phyloP scores from a whole-genome alignment of 2,888 invertebrate species.

The Leucophenga maculata region DNA sequence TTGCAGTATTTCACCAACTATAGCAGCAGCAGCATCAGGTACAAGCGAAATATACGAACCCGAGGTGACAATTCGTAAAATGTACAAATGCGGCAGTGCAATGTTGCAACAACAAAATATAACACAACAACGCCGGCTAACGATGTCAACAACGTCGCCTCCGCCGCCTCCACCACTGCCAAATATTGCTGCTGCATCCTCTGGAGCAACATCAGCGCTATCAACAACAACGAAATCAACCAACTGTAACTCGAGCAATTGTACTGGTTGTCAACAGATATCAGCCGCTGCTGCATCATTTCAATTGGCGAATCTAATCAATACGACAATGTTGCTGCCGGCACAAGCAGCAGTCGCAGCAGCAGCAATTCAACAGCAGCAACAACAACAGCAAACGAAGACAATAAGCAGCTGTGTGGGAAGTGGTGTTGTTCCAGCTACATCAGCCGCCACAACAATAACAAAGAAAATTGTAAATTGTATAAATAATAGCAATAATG shows the following conservation, averaged over 20 bases:
- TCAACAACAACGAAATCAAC: conserved; percentile 36
- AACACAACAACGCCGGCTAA: conserved; percentile 24
- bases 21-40: conserved; percentile 13
- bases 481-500: conserved; percentile 8
- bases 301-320: conserved; percentile 69
- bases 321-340: conserved; percentile 64
- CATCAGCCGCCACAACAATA: conserved; percentile 27
- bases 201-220: conserved; percentile 29
- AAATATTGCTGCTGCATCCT: conserved; percentile 31
- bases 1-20: conserved; percentile 8
- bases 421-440: conserved; percentile 25
- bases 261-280: conserved; percentile 68
- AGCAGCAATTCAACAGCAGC: conserved; percentile 32
- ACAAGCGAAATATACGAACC: conserved; percentile 64
- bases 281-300: conserved; percentile 67
- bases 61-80: conserved; percentile 70
- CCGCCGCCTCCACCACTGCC: conserved; percentile 18
- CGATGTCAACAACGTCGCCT: conserved; percentile 27
- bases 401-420: conserved; percentile 32
- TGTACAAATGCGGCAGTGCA: conserved; percentile 70
- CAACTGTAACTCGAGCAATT: conserved; percentile 49
- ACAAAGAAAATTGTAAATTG: conserved; percentile 1
- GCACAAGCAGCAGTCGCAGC: conserved; percentile 41
- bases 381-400: conserved; percentile 24
- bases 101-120: conserved; percentile 11